These are phyloP conservation scores for Oscheius sp. DNA, from an alignment of 2,888 invertebrate species.

Conservation along the genomic window DNA sequence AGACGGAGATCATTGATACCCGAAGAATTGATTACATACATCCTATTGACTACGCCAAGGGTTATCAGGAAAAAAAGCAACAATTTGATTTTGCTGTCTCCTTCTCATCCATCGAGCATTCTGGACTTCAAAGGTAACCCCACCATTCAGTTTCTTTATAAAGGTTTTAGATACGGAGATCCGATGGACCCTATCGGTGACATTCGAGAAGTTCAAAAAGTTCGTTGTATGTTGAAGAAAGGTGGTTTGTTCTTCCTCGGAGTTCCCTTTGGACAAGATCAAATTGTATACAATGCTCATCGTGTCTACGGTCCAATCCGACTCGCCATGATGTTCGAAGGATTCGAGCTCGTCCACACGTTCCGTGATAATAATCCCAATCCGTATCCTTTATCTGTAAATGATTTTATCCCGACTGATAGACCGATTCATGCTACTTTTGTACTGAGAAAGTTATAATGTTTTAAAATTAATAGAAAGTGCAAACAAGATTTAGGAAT, in stretches of 20 bases:
- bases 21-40: constrained; percentile 33
- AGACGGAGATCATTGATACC: constrained; percentile 27
- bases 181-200: constrained; percentile 47
- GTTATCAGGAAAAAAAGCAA: neutral
- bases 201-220: constrained; percentile 39
- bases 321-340: constrained; percentile 22
- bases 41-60: constrained; percentile 36
- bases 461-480: no score
- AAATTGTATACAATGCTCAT: constrained; percentile 22
- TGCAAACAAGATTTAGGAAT: no score
- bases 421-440: neutral
- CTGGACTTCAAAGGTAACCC: constrained; percentile 39
- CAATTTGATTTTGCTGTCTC: constrained; percentile 41
- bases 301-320: constrained; percentile 16
- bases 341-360: constrained; percentile 16
- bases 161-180: no score
- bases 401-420: neutral
- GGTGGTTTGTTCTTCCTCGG: constrained; percentile 38
- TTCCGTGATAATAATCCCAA: constrained; percentile 8
- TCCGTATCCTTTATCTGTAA: neutral
- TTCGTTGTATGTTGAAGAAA: constrained; percentile 36
- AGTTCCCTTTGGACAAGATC: constrained; percentile 24
- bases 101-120: constrained; percentile 47
- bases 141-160: no score
- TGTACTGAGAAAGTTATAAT: constrained; percentile 11